Base-by-base conservation (phyloP, 2,113 vertebrate species). In the Mustelus asterias region DNA sequence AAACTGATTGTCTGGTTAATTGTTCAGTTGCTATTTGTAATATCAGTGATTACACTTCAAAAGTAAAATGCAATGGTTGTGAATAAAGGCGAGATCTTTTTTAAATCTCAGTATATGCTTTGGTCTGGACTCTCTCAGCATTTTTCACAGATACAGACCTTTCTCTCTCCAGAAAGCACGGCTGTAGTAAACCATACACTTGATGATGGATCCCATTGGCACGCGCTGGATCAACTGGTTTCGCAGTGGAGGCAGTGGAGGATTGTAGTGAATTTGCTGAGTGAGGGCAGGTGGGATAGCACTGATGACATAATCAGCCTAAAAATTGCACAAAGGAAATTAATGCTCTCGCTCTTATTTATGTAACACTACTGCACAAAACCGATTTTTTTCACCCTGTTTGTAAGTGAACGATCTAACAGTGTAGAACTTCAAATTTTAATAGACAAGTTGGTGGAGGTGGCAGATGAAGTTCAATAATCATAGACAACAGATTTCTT, bases 151-250 rank as follows among this genome's bases (percentile, higher is more conserved):
- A 65, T 83, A 48, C 95, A 41, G 22, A 96, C 96, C 96, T 94
- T 96, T 96, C 67, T 96, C 96, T 37, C 92, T 96, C 96, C 96
- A 96, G 96, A 96, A 96, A 29, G 96, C 16, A 60, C 58, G 76
- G 60, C 89, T 70, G 92, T 96, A 96, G 85, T 96, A 96, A 96
- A 96, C 96, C 96, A 96, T 96, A 72, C 96, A 96, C 70, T 96
- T 96, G 58, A 96, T 96, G 41, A 96, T 96, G 41, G 96, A 96
- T 9, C 96, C 96, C 96, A 96, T 96, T 67, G 96, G 96, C 4
- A 96, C 94, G 3, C 96, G 90, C 48, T 96, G 96, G 88, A 96
- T 96, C 44, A 96, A 92, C 86, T 96, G 96, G 96, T 96, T 96
- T 60, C 96, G 90, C 90, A 96, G 41, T 0, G 96, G 80, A 63